These are phyloP conservation scores for Brachionus rotundiformis DNA, from an alignment of 1,140 invertebrate genomes.

Conservation along the genomic window DNA sequence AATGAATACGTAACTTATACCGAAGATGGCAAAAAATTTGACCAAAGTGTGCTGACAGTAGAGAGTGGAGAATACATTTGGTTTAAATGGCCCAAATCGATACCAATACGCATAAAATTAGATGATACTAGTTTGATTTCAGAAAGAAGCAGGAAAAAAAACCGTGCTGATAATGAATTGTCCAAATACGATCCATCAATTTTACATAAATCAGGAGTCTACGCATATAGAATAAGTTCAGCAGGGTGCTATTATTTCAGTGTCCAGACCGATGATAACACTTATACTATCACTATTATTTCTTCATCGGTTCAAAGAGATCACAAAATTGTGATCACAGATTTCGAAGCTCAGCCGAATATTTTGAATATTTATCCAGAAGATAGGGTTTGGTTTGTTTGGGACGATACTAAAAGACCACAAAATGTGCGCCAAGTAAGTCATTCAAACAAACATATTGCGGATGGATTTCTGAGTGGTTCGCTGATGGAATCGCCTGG, in stretches of 20 bases:
- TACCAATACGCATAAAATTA: conserved; percentile 54
- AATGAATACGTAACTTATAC: conserved; percentile 58
- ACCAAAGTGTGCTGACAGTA: conserved; percentile 46
- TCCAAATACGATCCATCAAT: not conserved
- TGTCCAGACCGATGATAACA: not conserved
- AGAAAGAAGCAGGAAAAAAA: conserved; percentile 46
- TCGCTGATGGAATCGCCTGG: conserved; percentile 60
- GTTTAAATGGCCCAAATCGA: conserved; percentile 60
- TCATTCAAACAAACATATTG: conserved; percentile 59
- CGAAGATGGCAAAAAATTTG: conserved; percentile 26
- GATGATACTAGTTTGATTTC: conserved; percentile 57
- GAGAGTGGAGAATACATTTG: conserved; percentile 61
- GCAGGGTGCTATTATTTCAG: conserved; percentile 40
- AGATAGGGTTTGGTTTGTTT: conserved; percentile 65
- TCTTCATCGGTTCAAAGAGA: conserved; percentile 56
- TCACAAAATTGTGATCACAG: conserved; percentile 62
- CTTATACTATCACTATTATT: conserved; percentile 29
- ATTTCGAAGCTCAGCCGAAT: conserved; percentile 62
- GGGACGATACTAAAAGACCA: conserved; percentile 61
- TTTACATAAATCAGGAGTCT: not conserved
- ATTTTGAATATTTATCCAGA: conserved; percentile 60
- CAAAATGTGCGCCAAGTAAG: conserved; percentile 63
- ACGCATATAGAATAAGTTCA: not conserved
- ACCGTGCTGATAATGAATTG: not conserved
- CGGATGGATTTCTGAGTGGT: conserved; percentile 62